Percentiles rank a stretch among this genome's conserved stretches.
Conservation (phyloP, 2,113 vertebrate genomes). For the Eulemur rufifrons region DNA sequence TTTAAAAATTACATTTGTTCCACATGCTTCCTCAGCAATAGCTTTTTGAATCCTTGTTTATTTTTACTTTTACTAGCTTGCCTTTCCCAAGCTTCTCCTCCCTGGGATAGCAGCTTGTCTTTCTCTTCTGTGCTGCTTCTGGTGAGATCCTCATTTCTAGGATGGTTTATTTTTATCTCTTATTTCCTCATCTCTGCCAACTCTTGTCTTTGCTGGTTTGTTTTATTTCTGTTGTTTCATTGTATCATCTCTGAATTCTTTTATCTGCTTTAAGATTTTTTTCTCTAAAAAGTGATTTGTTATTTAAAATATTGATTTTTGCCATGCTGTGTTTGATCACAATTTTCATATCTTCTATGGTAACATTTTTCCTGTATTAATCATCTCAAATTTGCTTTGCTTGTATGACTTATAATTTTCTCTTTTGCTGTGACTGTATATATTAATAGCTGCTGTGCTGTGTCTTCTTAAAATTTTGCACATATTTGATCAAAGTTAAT, state of each 20-base stretch:
- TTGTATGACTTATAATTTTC: background rate
- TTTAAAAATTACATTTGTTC: background rate
- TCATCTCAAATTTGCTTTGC: background rate
- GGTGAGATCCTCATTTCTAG: background rate
- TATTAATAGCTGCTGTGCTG: background rate
- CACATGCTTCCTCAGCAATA: background rate
- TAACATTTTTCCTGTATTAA: background rate
- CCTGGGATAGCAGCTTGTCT: background rate
- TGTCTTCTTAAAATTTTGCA: background rate
- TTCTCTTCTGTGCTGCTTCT: background rate
- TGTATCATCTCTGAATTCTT: background rate
- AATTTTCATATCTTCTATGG: background rate
- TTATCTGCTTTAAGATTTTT: background rate
- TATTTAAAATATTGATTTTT: conserved; percentile 1
- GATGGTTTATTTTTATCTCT: background rate
- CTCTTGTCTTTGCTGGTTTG: background rate
- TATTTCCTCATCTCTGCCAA: background rate
- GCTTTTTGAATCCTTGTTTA: background rate
- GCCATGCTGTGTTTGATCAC: background rate
- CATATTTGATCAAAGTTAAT: background rate
- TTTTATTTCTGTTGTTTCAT: background rate
- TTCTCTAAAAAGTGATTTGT: background rate
- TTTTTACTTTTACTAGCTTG: background rate
- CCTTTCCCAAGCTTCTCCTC: background rate
- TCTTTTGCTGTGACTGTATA: background rate